Base-by-base conservation (phyloP, 2,113 vertebrate species). In the Pycnonotus jocosus region DNA sequence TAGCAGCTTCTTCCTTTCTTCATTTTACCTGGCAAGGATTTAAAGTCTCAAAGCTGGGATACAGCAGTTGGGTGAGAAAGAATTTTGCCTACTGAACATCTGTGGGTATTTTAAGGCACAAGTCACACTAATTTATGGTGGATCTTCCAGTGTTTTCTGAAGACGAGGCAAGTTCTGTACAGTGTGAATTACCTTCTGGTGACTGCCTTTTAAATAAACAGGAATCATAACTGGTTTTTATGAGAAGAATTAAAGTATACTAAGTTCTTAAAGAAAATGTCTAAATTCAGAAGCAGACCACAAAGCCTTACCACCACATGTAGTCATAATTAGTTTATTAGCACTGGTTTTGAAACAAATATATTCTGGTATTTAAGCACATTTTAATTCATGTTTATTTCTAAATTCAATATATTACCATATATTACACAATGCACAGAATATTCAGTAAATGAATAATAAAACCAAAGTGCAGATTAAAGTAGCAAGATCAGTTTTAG, bases 321-420 rank as follows among this genome's bases (percentile, higher is more conserved):
- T 1, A 79, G 60, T 27, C 54, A 81, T 60, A 58, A 91, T 31
- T 24, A 77, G 9, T 97, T 97, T 96, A 97, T 97, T 96, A 93
- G 51, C 45, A 60, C 13, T 83, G 69, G 3, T 70, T 91, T 86
- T 92, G 72, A 95, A 96, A 89, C 47, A 86, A 88, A 79, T 35
- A 58, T 60, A 81, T 38, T 65, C 9, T 5, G 42, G 37, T 80
- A 83, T 50, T 94, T 79, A 58, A 90, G 48, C 58, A 77, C 47
- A 86, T 60, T 48, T 88, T 86, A 70, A 68, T 81, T 48, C 3
- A 64, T 38, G 11, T 91, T 92, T 88, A 70, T 88, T 88, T 90
- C 69, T 89, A 93, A 58, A 84, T 68, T 33, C 53, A 58, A 33
- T 64, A 81, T 54, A 42, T 56, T 76, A 51, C 58, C 70, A 53